Evolutionary conservation across 2,113 vertebrate species (phyloP).

Genomic region (Rhadina sibilatrix): DNA sequence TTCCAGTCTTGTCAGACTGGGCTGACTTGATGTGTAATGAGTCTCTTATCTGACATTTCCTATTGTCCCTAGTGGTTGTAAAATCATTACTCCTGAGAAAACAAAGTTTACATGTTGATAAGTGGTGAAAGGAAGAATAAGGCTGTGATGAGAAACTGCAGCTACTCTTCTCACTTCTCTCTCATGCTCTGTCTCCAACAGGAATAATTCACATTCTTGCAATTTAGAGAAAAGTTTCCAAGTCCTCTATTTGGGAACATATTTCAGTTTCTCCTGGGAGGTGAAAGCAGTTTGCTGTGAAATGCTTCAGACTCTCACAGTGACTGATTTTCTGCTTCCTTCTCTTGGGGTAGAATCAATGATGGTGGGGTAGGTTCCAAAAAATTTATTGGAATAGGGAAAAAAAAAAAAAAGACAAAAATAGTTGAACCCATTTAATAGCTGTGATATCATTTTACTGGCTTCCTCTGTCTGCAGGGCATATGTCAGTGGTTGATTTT

Average conservation of each 20-base stretch:
- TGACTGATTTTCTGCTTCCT: constrained; percentile 55
- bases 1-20: constrained; percentile 25
- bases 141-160: background rate
- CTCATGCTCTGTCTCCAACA: background rate
- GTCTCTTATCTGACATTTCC: background rate
- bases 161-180: background rate
- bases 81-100: constrained; percentile 35
- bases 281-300: constrained; percentile 24
- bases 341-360: constrained; percentile 1
- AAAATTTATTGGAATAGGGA: background rate
- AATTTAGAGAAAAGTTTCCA: constrained; percentile 7
- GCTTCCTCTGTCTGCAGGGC: background rate
- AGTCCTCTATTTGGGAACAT: background rate
- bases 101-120: constrained; percentile 53
- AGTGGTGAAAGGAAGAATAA: background rate
- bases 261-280: constrained; percentile 27
- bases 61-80: constrained; percentile 36
- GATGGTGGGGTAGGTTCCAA: background rate
- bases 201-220: background rate
- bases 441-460: background rate
- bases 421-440: background rate
- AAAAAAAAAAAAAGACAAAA: constrained; percentile 33
- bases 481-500: background rate
- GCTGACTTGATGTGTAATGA: background rate
- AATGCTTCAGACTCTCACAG: constrained; percentile 40